A percentile compares a stretch with the other conserved stretches of the same genome.
Evolutionary conservation across 2,113 vertebrate genomes (phyloP).

Genomic region (Poeciliopsis retropinna): DNA sequence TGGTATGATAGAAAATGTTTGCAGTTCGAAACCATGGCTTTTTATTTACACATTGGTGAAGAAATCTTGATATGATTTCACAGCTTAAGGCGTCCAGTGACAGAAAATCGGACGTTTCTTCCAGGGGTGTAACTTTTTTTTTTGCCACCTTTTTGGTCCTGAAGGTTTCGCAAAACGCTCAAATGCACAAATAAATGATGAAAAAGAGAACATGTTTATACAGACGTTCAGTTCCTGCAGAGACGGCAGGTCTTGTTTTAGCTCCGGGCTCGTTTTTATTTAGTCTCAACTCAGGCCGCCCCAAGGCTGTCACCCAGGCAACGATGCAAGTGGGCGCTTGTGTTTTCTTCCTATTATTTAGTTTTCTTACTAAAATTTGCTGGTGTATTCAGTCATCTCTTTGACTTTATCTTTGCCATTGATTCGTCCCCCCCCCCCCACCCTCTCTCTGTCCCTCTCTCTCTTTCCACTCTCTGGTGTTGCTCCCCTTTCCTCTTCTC

Average conservation of each 20-base stretch:
- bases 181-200: not conserved
- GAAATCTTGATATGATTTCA: too few relatives aligned
- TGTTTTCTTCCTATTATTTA: slow-evolving; percentile 33
- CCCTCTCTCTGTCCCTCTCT: not conserved
- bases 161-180: not conserved
- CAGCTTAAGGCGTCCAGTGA: too few relatives aligned
- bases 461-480: not conserved
- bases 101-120: too few relatives aligned
- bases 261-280: slow-evolving; percentile 47
- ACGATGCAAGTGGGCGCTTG: slow-evolving; percentile 12
- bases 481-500: slow-evolving; percentile 29
- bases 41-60: too few relatives aligned
- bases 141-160: not conserved
- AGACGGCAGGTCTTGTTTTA: slow-evolving; percentile 50
- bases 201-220: not conserved
- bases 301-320: slow-evolving; percentile 64
- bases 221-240: slow-evolving; percentile 28
- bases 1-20: too few relatives aligned
- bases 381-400: slow-evolving; percentile 39
- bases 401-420: slow-evolving; percentile 40
- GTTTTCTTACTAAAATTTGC: slow-evolving; percentile 39
- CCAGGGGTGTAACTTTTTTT: not conserved
- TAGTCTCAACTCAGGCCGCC: slow-evolving; percentile 55
- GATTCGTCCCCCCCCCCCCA: slow-evolving; percentile 25
- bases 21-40: too few relatives aligned